phyloP scores from a whole-genome alignment of 2,113 vertebrate genomes.

The Agelaius phoeniceus region DNA sequence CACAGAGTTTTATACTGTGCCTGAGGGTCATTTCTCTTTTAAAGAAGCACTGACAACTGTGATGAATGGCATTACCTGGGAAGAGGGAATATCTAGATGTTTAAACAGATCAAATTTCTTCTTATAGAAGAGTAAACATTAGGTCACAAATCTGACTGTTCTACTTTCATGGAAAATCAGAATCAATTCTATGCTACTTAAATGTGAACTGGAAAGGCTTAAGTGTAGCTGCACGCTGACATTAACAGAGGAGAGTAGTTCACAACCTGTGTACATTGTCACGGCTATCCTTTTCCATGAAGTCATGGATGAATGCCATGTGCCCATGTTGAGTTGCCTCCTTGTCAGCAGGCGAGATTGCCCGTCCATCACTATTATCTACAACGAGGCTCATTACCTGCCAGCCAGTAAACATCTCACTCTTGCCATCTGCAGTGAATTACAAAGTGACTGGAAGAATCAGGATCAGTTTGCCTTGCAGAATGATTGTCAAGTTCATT shows the following conservation, averaged over 20 bases:
- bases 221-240: constrained; percentile 15
- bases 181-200: constrained; percentile 52
- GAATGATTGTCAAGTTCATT: constrained; percentile 76
- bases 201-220: constrained; percentile 51
- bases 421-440: constrained; percentile 79
- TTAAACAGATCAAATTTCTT: constrained; percentile 77
- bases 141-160: constrained; percentile 64
- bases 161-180: constrained; percentile 56
- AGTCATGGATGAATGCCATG: constrained; percentile 64
- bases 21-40: constrained; percentile 73
- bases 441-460: constrained; percentile 78
- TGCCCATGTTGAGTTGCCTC: constrained; percentile 59
- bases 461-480: constrained; percentile 72
- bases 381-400: constrained; percentile 75
- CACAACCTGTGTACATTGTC: constrained; percentile 53
- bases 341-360: constrained; percentile 67
- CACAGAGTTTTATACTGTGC: constrained; percentile 57
- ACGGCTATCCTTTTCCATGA: constrained; percentile 31
- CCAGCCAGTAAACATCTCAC: constrained; percentile 76
- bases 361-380: constrained; percentile 77
- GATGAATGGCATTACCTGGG: constrained; percentile 73
- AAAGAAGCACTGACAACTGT: constrained; percentile 73
- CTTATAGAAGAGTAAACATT: constrained; percentile 67
- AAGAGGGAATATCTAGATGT: constrained; percentile 74
- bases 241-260: constrained; percentile 20